Conservation (phyloP, 2,113 vertebrate species). For the Lepus timidus region DNA sequence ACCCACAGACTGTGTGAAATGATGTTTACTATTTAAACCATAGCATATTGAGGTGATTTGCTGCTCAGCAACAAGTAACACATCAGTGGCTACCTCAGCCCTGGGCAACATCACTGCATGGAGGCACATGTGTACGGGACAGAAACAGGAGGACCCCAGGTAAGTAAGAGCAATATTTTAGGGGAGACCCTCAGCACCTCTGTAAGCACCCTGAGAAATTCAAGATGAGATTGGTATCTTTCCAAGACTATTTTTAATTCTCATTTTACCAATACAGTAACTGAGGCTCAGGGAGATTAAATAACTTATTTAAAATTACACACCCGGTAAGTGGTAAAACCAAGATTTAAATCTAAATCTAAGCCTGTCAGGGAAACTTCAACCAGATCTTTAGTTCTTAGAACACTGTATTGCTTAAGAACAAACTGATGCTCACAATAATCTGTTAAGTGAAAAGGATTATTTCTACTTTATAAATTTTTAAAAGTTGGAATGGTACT, state of each 20-base stretch:
- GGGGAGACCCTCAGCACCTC: not conserved
- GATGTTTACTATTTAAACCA: not conserved
- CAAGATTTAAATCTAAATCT: not conserved
- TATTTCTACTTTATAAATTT: not conserved
- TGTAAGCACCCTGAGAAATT: not conserved
- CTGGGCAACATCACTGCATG: too few species aligned
- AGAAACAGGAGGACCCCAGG: not conserved
- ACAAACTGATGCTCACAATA: not conserved
- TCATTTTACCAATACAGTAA: not conserved
- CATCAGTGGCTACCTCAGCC: too few species aligned
- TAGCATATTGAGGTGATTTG: not conserved
- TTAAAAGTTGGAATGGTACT: not conserved
- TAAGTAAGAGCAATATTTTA: not conserved
- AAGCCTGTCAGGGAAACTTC: not conserved
- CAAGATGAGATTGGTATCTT: not conserved
- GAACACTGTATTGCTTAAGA: not conserved
- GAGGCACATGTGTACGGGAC: not conserved
- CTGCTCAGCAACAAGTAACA: not conserved
- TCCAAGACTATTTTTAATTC: not conserved
- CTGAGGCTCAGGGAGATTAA: not conserved
- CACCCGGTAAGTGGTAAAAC: not conserved
- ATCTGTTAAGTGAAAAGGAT: not conserved
- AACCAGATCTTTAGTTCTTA: not conserved
- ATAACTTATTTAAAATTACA: not conserved
- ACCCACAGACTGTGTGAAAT: not conserved